Base-by-base conservation (phyloP, 2,113 vertebrate species). In the Orthonyx spaldingii region DNA sequence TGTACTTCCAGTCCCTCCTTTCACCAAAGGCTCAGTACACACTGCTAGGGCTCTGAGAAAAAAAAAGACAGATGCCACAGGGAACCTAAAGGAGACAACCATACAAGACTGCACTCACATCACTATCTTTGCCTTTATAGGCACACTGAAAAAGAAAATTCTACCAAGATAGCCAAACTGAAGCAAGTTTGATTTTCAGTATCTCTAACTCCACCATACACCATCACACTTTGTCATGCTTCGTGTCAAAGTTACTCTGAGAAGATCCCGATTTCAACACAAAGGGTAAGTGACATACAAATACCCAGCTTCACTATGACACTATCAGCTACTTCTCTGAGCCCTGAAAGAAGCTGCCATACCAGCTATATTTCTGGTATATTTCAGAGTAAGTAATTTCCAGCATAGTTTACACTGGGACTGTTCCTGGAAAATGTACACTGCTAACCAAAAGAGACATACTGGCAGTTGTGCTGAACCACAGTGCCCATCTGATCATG, bases 61-160 rank as follows among this genome's bases (percentile, higher is more conserved):
- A 10, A 49, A 6, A 11, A 52, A 2, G 7, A 59, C 10, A 11
- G 30, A 66, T 27, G n/a, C 27, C 26, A 46, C 0, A 0, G 11
- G 39, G 44, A 66, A 77, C 22, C 27, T 56, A 26, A 75, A 79
- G 56, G 10, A 87, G 32, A 41, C 26, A 41, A 37, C 4, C 23
- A 18, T 1, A 39, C 10, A 22, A 16, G 27, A 37, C 46, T 23
- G 6, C 16, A 24, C 11, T 32, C 39, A 71, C 30, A 81, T 35
- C 14, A 3, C 23, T 35, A 13, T 1, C 9, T n/a, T 28, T 56
- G 42, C 46, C 61, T 69, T 53, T 55, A 60, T 0, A 69, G 24
- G 50, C 13, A 85, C 13, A 24, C 10, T 42, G 23, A 46, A 11
- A 42, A 78, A 64, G 47, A 65, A 81, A 65, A 86, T 26, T 55